A percentile compares a stretch with the other conserved stretches of the same genome.
Conservation (phyloP, 2,113 vertebrate species). For the Tursiops truncatus region DNA sequence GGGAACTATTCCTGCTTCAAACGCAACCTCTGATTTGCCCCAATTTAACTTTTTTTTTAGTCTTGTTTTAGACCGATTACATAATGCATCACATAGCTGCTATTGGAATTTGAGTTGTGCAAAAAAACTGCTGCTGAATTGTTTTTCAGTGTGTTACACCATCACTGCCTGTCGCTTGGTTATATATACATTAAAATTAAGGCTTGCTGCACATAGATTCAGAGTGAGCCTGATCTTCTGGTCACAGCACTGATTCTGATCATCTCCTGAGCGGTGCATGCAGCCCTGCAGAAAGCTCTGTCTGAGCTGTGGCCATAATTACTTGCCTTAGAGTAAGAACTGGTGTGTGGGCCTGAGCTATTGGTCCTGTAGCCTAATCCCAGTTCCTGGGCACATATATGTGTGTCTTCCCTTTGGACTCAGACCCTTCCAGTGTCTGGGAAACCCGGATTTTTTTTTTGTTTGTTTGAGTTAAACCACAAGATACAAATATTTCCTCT, state of each 20-base stretch:
- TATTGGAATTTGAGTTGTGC: neutral
- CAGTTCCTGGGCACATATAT: rapidly evolving
- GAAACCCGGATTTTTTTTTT: neutral
- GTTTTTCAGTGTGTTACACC: slow-evolving; percentile 37
- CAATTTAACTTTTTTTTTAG: rapidly evolving
- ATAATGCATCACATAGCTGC: neutral
- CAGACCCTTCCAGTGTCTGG: neutral
- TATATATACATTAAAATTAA: neutral
- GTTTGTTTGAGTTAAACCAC: neutral
- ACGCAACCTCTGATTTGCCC: neutral
- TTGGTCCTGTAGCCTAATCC: rapidly evolving
- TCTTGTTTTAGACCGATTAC: neutral
- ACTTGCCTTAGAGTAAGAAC: rapidly evolving
- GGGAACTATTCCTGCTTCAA: neutral
- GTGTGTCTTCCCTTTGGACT: neutral
- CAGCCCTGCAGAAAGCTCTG: neutral
- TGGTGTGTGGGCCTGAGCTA: neutral
- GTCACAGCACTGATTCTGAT: rapidly evolving
- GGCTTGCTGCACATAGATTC: neutral
- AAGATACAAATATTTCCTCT: neutral
- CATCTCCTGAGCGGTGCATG: rapidly evolving
- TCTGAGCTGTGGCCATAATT: rapidly evolving
- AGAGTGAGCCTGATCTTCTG: slow-evolving; percentile 51
- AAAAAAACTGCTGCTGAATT: slow-evolving; percentile 26
- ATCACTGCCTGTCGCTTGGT: slow-evolving; percentile 56